These are phyloP conservation scores for Struthio camelus DNA, from an alignment of 2,113 vertebrate species.

Conservation along the genomic window DNA sequence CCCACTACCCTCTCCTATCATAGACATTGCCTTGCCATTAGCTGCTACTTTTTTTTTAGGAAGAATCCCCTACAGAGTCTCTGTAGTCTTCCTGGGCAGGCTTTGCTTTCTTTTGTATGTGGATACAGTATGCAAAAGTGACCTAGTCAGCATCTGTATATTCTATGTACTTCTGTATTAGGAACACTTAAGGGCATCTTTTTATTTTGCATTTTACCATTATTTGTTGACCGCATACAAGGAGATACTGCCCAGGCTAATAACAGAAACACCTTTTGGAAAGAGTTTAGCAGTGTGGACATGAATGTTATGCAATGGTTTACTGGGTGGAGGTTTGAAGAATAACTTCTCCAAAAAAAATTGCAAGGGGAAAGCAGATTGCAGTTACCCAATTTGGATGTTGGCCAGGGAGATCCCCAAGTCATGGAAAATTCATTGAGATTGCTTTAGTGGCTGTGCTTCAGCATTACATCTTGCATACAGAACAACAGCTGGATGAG, in stretches of 20 bases:
- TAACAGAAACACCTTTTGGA: not conserved
- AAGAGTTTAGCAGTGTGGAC: not conserved
- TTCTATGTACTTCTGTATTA: not conserved
- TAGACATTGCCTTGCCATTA: not conserved
- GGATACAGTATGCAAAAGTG: not conserved
- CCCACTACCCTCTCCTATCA: not conserved
- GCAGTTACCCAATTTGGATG: conserved; percentile 14
- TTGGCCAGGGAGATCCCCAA: conserved; percentile 53
- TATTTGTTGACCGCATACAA: not conserved
- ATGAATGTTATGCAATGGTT: conserved; percentile 5
- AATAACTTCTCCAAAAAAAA: conserved; percentile 35
- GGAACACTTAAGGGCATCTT: not conserved
- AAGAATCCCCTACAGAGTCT: not conserved
- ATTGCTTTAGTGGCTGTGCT: conserved; percentile 29
- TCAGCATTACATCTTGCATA: conserved; percentile 26
- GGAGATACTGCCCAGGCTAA: not conserved
- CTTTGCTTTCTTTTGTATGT: not conserved
- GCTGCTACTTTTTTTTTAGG: not conserved
- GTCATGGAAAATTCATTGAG: conserved; percentile 49
- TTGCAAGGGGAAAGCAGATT: conserved; percentile 26
- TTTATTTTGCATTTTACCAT: not conserved
- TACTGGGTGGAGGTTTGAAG: conserved; percentile 26
- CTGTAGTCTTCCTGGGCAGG: not conserved
- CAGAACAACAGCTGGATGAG: conserved; percentile 33
- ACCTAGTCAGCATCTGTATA: not conserved